A percentile compares a stretch with the other conserved stretches of the same genome.
These are phyloP conservation scores for Plagodis pulveraria DNA, from an alignment of 2,888 invertebrate genomes.

Conservation along the genomic window DNA sequence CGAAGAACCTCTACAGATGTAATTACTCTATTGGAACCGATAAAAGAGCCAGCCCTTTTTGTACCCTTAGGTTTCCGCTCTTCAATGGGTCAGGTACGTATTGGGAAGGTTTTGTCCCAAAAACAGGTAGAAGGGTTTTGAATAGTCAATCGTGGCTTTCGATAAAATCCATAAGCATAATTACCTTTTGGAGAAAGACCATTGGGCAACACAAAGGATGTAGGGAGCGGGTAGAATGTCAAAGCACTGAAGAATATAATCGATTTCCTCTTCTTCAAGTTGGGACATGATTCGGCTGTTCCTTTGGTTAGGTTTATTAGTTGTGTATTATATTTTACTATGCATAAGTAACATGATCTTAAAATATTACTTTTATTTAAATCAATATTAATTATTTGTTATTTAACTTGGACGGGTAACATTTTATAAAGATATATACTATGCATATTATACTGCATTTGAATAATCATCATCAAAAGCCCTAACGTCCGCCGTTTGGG, in stretches of 20 bases:
- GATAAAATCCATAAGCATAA: slow-evolving; percentile 27
- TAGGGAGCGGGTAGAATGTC: background rate
- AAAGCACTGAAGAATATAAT: background rate
- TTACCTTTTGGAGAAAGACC: slow-evolving; percentile 15
- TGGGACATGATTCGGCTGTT: no score
- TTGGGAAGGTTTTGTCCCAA: slow-evolving; percentile 26
- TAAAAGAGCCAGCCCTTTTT: slow-evolving; percentile 56
- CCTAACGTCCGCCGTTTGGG: no score
- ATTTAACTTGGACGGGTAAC: no score
- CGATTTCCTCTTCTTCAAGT: background rate
- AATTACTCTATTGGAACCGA: slow-evolving; percentile 65
- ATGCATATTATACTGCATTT: no score
- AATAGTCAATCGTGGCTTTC: slow-evolving; percentile 20
- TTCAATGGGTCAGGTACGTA: slow-evolving; percentile 28
- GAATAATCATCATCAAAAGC: no score
- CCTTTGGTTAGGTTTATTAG: no score
- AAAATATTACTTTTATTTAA: no score
- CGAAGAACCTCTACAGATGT: slow-evolving; percentile 54
- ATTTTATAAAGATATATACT: no score
- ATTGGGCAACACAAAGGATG: slow-evolving; percentile 4
- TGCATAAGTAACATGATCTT: no score
- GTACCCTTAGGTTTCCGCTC: slow-evolving; percentile 43
- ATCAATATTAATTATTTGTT: no score
- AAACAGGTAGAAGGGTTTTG: slow-evolving; percentile 34
- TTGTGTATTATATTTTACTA: no score